A percentile compares a stretch with the other conserved stretches of the same genome.
phyloP scores from a whole-genome alignment of 2,797 vertebrate genomes.

The Champsocephalus gunnari region DNA sequence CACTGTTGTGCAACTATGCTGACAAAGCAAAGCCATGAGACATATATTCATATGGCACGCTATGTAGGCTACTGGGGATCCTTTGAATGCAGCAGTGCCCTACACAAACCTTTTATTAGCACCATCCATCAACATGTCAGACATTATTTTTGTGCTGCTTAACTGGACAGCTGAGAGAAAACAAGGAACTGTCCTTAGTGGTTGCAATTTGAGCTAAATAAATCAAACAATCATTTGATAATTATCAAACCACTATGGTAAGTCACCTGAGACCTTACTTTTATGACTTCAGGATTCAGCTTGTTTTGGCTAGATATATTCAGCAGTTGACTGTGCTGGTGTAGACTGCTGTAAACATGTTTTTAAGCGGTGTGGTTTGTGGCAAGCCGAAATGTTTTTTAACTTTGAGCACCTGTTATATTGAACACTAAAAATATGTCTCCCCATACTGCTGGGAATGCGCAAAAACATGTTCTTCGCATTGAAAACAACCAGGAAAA shows the following conservation, averaged over 20 bases:
- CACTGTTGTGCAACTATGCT: constrained; percentile 53
- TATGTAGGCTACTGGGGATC: constrained; percentile 55
- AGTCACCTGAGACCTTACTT: background rate
- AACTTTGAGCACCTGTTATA: constrained; percentile 56
- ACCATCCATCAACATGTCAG: constrained; percentile 71
- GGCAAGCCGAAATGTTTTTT: constrained; percentile 41
- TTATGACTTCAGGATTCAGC: background rate
- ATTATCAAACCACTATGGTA: constrained; percentile 15
- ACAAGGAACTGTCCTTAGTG: constrained; percentile 22
- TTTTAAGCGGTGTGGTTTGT: constrained; percentile 38
- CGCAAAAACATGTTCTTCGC: constrained; percentile 55
- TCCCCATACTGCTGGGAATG: constrained; percentile 50
- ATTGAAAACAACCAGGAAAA: constrained; percentile 60
- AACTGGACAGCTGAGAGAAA: constrained; percentile 27
- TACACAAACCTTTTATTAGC: constrained; percentile 71
- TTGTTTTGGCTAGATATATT: background rate
- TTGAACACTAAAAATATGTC: constrained; percentile 37
- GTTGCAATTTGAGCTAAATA: constrained; percentile 8
- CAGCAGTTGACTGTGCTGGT: constrained; percentile 22
- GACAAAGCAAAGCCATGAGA: constrained; percentile 56
- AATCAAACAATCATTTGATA: constrained; percentile 32
- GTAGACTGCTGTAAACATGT: constrained; percentile 40
- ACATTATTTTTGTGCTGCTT: constrained; percentile 30
- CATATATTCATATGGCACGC: constrained; percentile 49
- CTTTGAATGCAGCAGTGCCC: constrained; percentile 59